Conservation (phyloP, 2,888 invertebrate species). For the Chrysolina oricalcia region DNA sequence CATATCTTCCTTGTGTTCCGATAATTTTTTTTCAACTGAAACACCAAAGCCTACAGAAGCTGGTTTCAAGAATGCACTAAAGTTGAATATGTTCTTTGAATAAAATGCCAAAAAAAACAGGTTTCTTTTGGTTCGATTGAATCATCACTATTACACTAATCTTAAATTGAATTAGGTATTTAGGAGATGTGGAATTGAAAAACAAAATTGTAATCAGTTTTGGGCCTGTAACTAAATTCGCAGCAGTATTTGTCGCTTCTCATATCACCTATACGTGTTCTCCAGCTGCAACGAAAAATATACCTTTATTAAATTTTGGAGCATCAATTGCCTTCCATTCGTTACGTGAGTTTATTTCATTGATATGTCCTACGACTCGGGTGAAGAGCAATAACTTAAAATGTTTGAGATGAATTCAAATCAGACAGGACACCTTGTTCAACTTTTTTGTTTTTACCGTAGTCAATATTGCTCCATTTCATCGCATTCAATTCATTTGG, state of each 20-base stretch:
- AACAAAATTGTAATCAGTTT: too few species aligned
- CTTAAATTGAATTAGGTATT: too few species aligned
- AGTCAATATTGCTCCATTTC: slow-evolving; percentile 32
- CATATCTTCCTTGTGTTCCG: too few species aligned
- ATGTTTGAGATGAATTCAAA: slow-evolving; percentile 14
- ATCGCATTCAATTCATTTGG: slow-evolving; percentile 49
- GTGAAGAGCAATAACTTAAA: slow-evolving; percentile 14
- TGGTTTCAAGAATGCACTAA: too few species aligned
- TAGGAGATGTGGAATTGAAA: too few species aligned
- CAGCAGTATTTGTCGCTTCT: not conserved
- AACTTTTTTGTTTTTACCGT: slow-evolving; percentile 37
- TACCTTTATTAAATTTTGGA: not conserved
- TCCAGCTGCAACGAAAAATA: not conserved
- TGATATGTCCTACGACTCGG: not conserved
- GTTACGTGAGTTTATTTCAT: not conserved
- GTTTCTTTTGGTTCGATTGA: too few species aligned
- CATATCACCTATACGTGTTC: not conserved
- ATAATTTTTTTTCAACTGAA: too few species aligned
- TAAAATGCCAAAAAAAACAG: too few species aligned
- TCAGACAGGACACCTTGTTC: slow-evolving; percentile 29
- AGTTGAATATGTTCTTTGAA: too few species aligned
- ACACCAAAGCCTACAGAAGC: too few species aligned
- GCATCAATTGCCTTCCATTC: not conserved
- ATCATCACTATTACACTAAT: too few species aligned
- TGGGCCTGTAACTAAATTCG: too few species aligned